Evolutionary conservation across 1,140 invertebrate species (phyloP).

Genomic region (Pachyrhynchus sulphureomaculatus): DNA sequence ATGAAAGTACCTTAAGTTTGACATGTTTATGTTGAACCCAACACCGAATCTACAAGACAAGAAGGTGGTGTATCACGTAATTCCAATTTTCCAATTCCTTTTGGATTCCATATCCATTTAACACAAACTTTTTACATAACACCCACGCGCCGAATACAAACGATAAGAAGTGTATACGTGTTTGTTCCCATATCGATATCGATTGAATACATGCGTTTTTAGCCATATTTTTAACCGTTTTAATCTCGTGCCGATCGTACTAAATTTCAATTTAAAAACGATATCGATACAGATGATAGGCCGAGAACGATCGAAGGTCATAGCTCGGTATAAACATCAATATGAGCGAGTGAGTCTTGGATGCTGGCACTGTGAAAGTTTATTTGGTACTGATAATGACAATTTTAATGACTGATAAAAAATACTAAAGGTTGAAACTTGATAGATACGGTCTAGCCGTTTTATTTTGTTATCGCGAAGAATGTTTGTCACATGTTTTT

Average conservation of each 20-base stretch:
- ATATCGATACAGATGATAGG: slow-evolving; percentile 6
- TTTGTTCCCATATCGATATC: slow-evolving; percentile 53
- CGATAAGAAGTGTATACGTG: slow-evolving; percentile 56
- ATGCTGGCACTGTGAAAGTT: slow-evolving; percentile 9
- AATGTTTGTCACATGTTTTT: no score
- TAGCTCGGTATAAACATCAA: slow-evolving; percentile 6
- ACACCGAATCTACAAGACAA: slow-evolving; percentile 59
- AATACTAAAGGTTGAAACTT: no score
- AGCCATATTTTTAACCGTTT: slow-evolving; percentile 10
- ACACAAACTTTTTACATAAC: slow-evolving; percentile 53
- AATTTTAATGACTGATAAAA: background rate
- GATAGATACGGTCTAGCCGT: no score
- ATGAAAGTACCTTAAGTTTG: slow-evolving; percentile 68
- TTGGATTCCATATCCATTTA: slow-evolving; percentile 58
- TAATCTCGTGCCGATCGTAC: background rate
- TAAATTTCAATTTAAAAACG: slow-evolving; percentile 4
- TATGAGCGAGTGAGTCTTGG: background rate
- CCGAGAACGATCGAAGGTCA: slow-evolving; percentile 18
- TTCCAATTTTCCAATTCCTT: slow-evolving; percentile 50
- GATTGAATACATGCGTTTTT: slow-evolving; percentile 49
- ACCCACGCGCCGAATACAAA: slow-evolving; percentile 57
- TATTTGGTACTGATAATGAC: slow-evolving; percentile 9
- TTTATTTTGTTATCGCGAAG: no score
- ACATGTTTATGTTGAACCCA: slow-evolving; percentile 66
- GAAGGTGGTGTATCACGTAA: slow-evolving; percentile 61